Base-by-base conservation (phyloP, 2,797 vertebrate species). In the Pantherophis vulpinus region DNA sequence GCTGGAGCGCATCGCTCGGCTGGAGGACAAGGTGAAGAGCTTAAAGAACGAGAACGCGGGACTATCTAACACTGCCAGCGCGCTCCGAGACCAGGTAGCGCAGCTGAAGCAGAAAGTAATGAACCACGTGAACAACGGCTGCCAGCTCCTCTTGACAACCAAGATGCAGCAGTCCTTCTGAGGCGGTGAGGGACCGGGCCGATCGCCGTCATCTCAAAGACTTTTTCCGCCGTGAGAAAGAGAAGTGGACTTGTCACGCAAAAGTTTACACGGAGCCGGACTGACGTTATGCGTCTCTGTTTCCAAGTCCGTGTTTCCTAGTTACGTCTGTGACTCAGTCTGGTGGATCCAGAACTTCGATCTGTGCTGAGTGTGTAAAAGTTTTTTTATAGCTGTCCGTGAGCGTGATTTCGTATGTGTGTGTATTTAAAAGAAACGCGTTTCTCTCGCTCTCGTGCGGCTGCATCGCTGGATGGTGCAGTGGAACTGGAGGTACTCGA, bases 31-130 rank as follows among this genome's bases (percentile, higher is more conserved):
- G 94, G 99, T 99, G 93, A 99, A 99, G 93, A 98, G 97, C 0
- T 95, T 99, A 90, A 99, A 99, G 96, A 98, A 93, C 51, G 98
- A 99, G 97, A 99, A 99, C 97, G 98, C 98, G 2, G 99, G 98
- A 10, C 96, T 99, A 23, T 98, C 98, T 89, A 98, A 93, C 96
- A 98, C 99, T 0, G 99, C 99, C 1, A 98, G 98, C 13, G 97
- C 98, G 86, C 98, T 99, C 8, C 98, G 99, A 47, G 99, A 99
- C 13, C 99, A 99, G 95, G 99, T 99, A 59, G 98, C 98, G 47
- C 98, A 99, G 96, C 98, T 99, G 93, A 99, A 99, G 93, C 98
- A 98, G 97, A 99, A 99, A 92, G 99, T 99, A 94, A 98, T 99
- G 93, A 98, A 98, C 88, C 99, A 99, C 55, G 98, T 99, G 93